Conservation (phyloP, 2,888 invertebrate species). For the Eulithis prunata region DNA sequence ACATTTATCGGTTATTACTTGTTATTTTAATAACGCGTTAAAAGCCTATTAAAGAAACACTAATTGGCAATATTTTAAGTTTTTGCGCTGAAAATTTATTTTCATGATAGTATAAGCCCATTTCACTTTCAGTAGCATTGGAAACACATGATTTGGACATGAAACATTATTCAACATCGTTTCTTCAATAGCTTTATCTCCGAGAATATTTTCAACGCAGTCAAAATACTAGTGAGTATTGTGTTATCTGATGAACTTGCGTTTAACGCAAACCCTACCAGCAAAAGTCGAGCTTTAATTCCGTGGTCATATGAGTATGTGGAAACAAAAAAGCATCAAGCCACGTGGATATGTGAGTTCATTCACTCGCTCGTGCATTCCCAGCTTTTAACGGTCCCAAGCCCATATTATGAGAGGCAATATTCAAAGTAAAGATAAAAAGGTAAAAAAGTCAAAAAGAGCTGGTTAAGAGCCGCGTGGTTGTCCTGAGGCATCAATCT, state of each 20-base stretch:
- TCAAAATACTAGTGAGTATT: too few species aligned
- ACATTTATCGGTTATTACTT: too few species aligned
- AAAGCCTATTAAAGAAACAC: too few species aligned
- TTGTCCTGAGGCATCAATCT: constrained; percentile 72
- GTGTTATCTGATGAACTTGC: not conserved
- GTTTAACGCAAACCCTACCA: not conserved
- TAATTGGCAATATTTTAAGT: too few species aligned
- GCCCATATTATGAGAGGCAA: constrained; percentile 75
- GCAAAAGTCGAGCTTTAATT: not conserved
- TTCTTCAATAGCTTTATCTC: too few species aligned
- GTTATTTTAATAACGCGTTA: too few species aligned
- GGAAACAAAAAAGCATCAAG: constrained; percentile 47
- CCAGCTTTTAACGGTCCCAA: constrained; percentile 66
- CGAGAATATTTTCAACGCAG: too few species aligned
- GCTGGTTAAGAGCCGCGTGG: constrained; percentile 61
- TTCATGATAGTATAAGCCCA: too few species aligned
- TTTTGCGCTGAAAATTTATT: too few species aligned
- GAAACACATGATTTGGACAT: too few species aligned
- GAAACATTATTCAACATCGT: too few species aligned
- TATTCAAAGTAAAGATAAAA: constrained; percentile 78
- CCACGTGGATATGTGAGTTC: constrained; percentile 65
- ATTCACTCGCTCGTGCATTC: constrained; percentile 64
- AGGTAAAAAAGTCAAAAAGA: constrained; percentile 65
- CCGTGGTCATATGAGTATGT: constrained; percentile 11
- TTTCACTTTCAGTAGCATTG: too few species aligned